Conservation (phyloP, 2,797 vertebrate genomes). For the Otolemur crassicaudatus region DNA sequence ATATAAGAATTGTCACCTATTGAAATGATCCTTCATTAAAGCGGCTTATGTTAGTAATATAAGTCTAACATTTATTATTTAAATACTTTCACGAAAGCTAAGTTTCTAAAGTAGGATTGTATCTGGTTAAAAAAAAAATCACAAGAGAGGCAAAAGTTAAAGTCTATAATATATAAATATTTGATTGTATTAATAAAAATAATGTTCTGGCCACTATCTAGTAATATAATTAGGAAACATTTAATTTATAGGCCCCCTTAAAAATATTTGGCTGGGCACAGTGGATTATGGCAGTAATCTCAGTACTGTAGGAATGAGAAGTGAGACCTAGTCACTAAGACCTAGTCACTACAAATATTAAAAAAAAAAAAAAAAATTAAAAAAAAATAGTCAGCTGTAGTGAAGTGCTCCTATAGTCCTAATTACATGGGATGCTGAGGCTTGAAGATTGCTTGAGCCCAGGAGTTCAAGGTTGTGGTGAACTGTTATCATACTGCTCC, state of each 20-base stretch:
- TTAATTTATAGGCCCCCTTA: background rate
- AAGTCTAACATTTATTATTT: background rate
- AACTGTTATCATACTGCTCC: background rate
- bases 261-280: background rate
- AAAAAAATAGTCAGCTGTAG: background rate
- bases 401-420: background rate
- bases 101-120: background rate
- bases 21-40: background rate
- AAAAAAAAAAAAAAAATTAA: background rate
- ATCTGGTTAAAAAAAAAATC: background rate
- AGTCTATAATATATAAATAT: background rate
- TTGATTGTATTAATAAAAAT: background rate
- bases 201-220: background rate
- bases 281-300: background rate
- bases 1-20: background rate
- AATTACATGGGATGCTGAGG: background rate
- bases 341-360: background rate
- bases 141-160: background rate
- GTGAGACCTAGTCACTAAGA: background rate
- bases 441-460: background rate
- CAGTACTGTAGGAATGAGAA: background rate
- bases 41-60: background rate
- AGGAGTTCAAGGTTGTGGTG: background rate
- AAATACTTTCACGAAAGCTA: slow-evolving; percentile 19
- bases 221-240: background rate